Percentiles rank a stretch among this genome's conserved stretches.
phyloP scores from a whole-genome alignment of 35 echinoderm and acorn worm species.

The Chiridota heheva region DNA sequence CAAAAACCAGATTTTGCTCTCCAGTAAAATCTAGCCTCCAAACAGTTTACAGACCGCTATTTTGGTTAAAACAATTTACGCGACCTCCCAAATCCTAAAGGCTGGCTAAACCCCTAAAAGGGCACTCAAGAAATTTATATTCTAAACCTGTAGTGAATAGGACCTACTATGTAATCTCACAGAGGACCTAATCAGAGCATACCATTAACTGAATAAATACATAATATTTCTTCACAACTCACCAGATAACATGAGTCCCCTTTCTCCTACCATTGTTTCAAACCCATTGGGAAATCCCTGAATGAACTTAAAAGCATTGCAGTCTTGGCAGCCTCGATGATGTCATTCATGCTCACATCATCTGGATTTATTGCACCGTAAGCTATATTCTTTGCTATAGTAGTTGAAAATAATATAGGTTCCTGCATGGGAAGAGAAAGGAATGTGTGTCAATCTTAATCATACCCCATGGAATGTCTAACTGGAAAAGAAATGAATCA shows the following conservation, averaged over 20 bases:
- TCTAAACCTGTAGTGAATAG: too few relatives aligned
- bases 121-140: too few relatives aligned
- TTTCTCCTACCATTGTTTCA: constrained; percentile 87
- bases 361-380: constrained; percentile 80
- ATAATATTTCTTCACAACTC: too few relatives aligned
- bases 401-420: constrained; percentile 73
- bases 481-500: neutral
- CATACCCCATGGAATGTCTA: neutral
- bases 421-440: constrained; percentile 41
- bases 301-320: constrained; percentile 85
- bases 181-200: too few relatives aligned
- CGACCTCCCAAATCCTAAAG: too few relatives aligned
- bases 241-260: constrained; percentile 93
- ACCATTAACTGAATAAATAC: too few relatives aligned
- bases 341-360: constrained; percentile 42
- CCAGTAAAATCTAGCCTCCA: too few relatives aligned
- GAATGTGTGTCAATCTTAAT: neutral
- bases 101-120: too few relatives aligned
- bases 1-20: too few relatives aligned
- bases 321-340: constrained; percentile 67
- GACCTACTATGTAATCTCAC: too few relatives aligned
- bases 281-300: constrained; percentile 64
- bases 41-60: too few relatives aligned
- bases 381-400: constrained; percentile 87
- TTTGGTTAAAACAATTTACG: too few relatives aligned